Conservation (phyloP, 2,797 vertebrate species). For the Manis crassicaudata region DNA sequence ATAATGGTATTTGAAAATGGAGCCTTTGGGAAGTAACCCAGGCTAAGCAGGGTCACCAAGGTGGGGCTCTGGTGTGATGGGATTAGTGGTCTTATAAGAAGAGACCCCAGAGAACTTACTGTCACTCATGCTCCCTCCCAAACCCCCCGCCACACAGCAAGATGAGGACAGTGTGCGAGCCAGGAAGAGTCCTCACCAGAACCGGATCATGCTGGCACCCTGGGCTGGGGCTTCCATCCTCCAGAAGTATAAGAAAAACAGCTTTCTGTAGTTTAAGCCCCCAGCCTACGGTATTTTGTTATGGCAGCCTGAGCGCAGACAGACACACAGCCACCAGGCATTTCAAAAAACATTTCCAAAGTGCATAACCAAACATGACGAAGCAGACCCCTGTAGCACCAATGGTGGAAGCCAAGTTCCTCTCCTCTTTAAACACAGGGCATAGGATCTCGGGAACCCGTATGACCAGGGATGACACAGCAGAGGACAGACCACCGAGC, state of each 20-base stretch:
- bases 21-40: not conserved
- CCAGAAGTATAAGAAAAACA: not conserved
- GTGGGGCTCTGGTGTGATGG: not conserved
- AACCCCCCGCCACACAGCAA: not conserved
- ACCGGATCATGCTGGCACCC: not conserved
- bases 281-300: not conserved
- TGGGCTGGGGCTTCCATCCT: not conserved
- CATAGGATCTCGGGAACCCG: not conserved
- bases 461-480: fast-evolving
- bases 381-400: not conserved
- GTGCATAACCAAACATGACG: not conserved
- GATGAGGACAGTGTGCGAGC: not conserved
- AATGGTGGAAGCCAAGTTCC: not conserved
- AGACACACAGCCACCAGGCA: not conserved
- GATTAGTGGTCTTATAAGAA: not conserved
- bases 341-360: not conserved
- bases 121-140: not conserved
- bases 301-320: not conserved
- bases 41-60: not conserved
- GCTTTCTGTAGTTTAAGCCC: not conserved
- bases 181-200: not conserved
- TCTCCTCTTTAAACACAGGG: not conserved
- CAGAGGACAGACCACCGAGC: not conserved
- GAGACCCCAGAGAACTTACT: not conserved
- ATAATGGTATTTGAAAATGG: not conserved